phyloP scores from a whole-genome alignment of 1,140 invertebrate species.

The Aricia agestis region DNA sequence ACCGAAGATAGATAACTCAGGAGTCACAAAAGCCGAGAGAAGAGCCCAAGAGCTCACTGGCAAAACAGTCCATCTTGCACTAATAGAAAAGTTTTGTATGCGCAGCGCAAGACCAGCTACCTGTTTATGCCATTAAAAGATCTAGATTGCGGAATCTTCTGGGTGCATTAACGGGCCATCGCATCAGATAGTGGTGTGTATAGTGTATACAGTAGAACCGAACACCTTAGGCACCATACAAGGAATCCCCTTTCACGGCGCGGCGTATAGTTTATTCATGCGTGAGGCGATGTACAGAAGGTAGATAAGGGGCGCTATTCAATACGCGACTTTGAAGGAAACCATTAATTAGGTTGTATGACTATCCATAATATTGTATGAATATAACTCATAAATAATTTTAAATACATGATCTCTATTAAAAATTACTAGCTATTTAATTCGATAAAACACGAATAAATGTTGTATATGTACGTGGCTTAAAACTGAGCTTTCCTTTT shows the following conservation, averaged over 20 bases:
- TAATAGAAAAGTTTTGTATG: neutral
- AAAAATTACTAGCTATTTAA: too few relatives aligned
- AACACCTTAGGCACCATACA: constrained; percentile 26
- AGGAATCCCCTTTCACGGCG: constrained; percentile 36
- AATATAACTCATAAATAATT: too few relatives aligned
- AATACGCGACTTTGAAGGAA: constrained; percentile 3
- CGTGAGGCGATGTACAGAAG: constrained; percentile 36
- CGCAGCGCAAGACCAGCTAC: neutral
- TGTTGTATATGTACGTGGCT: too few relatives aligned
- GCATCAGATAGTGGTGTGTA: constrained; percentile 30
- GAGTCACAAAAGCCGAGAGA: too few relatives aligned
- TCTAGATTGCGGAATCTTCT: neutral
- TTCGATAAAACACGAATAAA: too few relatives aligned
- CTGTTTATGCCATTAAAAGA: constrained; percentile 1
- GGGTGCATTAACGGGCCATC: constrained; percentile 32
- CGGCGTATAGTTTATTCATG: constrained; percentile 41
- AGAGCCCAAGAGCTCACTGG: too few relatives aligned
- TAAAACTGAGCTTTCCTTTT: too few relatives aligned
- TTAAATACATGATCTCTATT: too few relatives aligned
- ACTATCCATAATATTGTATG: neutral
- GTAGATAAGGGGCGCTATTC: constrained; percentile 21
- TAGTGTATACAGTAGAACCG: constrained; percentile 5
- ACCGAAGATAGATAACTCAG: too few relatives aligned
- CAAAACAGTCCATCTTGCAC: too few relatives aligned
- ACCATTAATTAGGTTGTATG: neutral